These are phyloP conservation scores for Lathronympha strigana DNA, from an alignment of 2,888 invertebrate species.

Conservation along the genomic window DNA sequence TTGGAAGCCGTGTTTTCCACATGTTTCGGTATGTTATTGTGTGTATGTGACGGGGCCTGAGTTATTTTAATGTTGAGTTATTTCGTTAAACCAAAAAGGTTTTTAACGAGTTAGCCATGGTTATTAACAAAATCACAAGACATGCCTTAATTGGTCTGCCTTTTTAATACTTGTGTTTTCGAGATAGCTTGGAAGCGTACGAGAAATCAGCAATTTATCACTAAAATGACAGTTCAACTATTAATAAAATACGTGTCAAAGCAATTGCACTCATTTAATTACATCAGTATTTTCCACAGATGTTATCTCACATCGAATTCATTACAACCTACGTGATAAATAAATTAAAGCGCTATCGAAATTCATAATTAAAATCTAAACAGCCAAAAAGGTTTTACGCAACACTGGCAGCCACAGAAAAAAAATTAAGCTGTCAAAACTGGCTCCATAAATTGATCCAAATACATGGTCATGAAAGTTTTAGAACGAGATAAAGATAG, in stretches of 20 bases:
- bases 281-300: conserved; percentile 35
- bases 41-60: background rate
- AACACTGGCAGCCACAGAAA: conserved; percentile 43
- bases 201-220: conserved; percentile 35
- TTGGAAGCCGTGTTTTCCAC: conserved; percentile 55
- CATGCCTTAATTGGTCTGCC: background rate
- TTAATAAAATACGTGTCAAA: conserved; percentile 28
- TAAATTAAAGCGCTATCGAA: conserved; percentile 35
- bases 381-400: conserved; percentile 29
- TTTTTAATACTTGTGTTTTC: background rate
- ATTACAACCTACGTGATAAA: conserved; percentile 34
- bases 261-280: conserved; percentile 30
- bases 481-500: conserved; percentile 66
- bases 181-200: background rate
- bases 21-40: conserved; percentile 48
- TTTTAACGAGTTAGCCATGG: background rate
- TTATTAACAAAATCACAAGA: background rate
- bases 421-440: conserved; percentile 59
- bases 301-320: conserved; percentile 29
- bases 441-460: conserved; percentile 60
- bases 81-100: background rate
- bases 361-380: conserved; percentile 32
- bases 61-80: conserved; percentile 9
- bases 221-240: conserved; percentile 18
- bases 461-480: conserved; percentile 51